Base-by-base conservation (phyloP, 2,113 vertebrate genomes). In the Chauna torquata region DNA sequence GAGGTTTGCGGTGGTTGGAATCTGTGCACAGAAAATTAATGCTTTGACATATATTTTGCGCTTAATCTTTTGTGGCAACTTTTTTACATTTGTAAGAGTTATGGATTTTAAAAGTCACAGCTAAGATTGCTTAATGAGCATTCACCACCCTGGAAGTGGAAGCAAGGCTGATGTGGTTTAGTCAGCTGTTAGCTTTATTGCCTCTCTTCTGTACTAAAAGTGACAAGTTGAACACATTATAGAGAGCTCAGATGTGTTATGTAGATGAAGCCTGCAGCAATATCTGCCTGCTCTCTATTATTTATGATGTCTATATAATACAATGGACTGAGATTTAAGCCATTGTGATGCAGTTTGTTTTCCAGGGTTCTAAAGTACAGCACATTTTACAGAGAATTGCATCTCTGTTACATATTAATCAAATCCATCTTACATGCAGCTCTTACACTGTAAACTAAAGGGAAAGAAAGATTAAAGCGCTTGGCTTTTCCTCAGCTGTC, bases 251-350 rank as follows among this genome's bases (percentile, higher is more conserved):
- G 98, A 98, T 99, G 98, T 98, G 98, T 98, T 98, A 98, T 98
- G 98, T 98, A 98, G 98, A 99, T 98, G 98, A 98, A 98, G 98
- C 98, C 98, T 95, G 98, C 98, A 97, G 98, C 98, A 98, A 97
- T 98, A 98, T 98, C 98, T 98, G 98, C 98, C 98, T 98, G 97
- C 98, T 98, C 98, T 98, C 97, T 98, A 98, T 98, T 98, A 98
- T 98, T 98, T 98, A 98, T 98, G 98, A 98, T 97, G 98, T 98
- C 98, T 98, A 98, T 98, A 98, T 98, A 98, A 98, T 97, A 98
- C 98, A 98, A 98, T 98, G 98, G 98, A 98, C 98, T 98, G 98
- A 98, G 98, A 98, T 98, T 98, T 98, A 98, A 98, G 97, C 98
- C 98, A 98, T 98, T 98, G 98, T 98, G 97, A 98, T 97, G 98